Percentiles rank a stretch among this genome's conserved stretches.
Evolutionary conservation across 2,888 invertebrate species (phyloP).

Genomic region (Trachelus troglodyta): DNA sequence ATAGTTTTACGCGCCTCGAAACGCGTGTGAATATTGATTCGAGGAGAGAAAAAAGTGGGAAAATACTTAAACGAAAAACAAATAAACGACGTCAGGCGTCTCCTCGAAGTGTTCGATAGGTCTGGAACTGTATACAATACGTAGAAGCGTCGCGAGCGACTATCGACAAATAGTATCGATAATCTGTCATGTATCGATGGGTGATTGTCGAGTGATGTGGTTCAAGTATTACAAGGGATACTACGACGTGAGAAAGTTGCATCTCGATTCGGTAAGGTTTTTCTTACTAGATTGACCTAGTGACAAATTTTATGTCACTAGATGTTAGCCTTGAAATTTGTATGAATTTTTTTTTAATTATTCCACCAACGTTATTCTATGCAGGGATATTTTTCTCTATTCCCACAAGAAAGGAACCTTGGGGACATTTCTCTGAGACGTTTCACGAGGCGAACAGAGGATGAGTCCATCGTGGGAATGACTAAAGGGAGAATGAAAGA

Average conservation of each 20-base stretch:
- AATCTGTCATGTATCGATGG: conserved; percentile 20
- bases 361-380: background rate
- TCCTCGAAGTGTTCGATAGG: background rate
- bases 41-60: background rate
- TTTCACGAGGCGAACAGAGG: background rate
- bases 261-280: conserved; percentile 51
- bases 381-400: background rate
- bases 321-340: no score
- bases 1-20: background rate
- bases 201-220: conserved; percentile 49
- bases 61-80: background rate
- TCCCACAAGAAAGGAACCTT: no score
- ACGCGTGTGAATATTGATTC: background rate
- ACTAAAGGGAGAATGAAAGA: background rate
- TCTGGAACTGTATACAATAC: background rate
- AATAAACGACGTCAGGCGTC: background rate
- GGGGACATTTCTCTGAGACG: background rate
- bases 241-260: conserved; percentile 58
- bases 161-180: background rate
- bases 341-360: no score
- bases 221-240: conserved; percentile 61
- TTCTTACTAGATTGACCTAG: background rate
- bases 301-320: no score
- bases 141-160: background rate
- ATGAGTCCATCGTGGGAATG: background rate